Percentiles rank a stretch among this genome's conserved stretches.
Conservation (phyloP, 2,888 invertebrate species). For the Nebria salina region DNA sequence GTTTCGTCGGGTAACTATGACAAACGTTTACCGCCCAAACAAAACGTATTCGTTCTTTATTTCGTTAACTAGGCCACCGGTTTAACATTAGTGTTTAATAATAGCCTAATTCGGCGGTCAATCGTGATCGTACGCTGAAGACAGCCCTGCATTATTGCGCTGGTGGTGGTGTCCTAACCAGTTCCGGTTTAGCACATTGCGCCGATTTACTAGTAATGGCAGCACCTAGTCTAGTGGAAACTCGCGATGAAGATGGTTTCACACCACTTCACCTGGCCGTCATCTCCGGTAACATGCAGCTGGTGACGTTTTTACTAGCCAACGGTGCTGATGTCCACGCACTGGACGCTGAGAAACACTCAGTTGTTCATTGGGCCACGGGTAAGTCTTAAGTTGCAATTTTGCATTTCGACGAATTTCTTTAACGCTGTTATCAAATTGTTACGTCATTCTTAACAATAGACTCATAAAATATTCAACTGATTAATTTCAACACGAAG, state of each 20-base stretch:
- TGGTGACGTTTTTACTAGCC: constrained; percentile 86
- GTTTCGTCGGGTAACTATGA: constrained; percentile 41
- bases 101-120: constrained; percentile 71
- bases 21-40: neutral
- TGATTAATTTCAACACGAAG: constrained; percentile 4
- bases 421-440: neutral
- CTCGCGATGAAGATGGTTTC: constrained; percentile 92
- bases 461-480: neutral
- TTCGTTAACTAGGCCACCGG: neutral
- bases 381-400: constrained; percentile 68
- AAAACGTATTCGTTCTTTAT: neutral
- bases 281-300: constrained; percentile 88
- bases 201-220: constrained; percentile 79
- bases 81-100: neutral
- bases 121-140: constrained; percentile 83
- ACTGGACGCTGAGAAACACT: constrained; percentile 93
- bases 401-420: neutral
- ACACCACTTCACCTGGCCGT: constrained; percentile 95
- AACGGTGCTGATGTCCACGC: constrained; percentile 91
- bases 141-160: constrained; percentile 95
- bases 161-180: constrained; percentile 63
- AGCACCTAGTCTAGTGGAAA: constrained; percentile 85
- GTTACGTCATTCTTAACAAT: neutral
- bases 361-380: constrained; percentile 97
- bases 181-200: constrained; percentile 73